A percentile compares a stretch with the other conserved stretches of the same genome.
Evolutionary conservation across 1,140 invertebrate genomes (phyloP).

Genomic region (Leptoteleia sp.): DNA sequence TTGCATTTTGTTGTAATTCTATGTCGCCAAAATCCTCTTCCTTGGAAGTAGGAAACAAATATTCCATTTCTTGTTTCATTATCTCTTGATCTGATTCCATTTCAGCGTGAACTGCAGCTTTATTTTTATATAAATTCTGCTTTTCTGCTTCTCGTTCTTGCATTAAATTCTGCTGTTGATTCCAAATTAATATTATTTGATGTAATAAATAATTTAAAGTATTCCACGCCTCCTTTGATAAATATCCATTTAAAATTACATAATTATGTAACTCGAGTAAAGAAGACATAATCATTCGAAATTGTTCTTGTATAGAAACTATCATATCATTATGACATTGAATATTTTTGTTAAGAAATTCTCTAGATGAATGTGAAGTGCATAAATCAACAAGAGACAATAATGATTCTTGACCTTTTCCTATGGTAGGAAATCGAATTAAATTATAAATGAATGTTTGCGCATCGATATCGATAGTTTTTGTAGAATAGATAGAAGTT

Average conservation of each 20-base stretch:
- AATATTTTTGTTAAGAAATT: constrained; percentile 65
- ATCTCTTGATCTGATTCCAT: constrained; percentile 88
- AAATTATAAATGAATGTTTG: constrained; percentile 78
- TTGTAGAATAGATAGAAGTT: constrained; percentile 57
- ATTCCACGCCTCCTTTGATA: constrained; percentile 80
- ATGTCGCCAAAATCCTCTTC: constrained; percentile 86
- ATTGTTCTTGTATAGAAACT: constrained; percentile 70
- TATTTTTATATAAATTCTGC: constrained; percentile 91
- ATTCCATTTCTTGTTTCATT: constrained; percentile 85
- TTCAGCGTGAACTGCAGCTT: constrained; percentile 81
- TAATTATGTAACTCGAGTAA: constrained; percentile 85
- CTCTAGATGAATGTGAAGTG: constrained; percentile 62
- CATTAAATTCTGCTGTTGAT: constrained; percentile 86
- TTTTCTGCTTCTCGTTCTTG: constrained; percentile 87
- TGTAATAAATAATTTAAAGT: constrained; percentile 83
- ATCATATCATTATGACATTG: constrained; percentile 25
- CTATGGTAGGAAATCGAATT: constrained; percentile 79
- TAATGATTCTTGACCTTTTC: constrained; percentile 74
- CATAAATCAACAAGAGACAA: constrained; percentile 78
- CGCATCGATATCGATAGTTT: constrained; percentile 47
- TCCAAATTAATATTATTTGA: constrained; percentile 87
- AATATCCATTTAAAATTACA: constrained; percentile 77
- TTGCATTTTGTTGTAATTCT: constrained; percentile 44
- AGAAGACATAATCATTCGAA: constrained; percentile 85
- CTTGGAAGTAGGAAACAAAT: constrained; percentile 89